Evolutionary conservation across 1,140 invertebrate species (phyloP), one percentile per base, ranked within the genome.

Genomic region (Aphaenogaster rudis): DNA sequence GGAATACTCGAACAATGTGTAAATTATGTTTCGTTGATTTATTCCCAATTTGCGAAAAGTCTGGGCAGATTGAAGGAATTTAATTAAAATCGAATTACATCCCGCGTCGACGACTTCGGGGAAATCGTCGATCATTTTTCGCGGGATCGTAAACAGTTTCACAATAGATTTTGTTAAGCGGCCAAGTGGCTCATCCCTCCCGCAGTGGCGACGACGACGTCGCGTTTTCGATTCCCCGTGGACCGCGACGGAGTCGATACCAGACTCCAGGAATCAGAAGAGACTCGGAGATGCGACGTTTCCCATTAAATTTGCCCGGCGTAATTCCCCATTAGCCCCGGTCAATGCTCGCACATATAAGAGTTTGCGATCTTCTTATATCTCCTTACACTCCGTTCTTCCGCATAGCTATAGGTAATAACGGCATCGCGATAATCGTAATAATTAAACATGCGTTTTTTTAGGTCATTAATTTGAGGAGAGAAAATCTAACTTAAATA

Each of bases 101-200:
- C 21, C 15, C 3, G 48, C 36, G 15, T 42, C 33, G 13, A 17
- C 36, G 36, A 45, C 39, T 71, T 71, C 63, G 42, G 52, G 28
- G 67, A 82, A 45, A 82, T 82, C 64, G 69, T 84, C 57, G 42
- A 84, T 84, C 54, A 76, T 84, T 84, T 84, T 76, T 84, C 80
- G 36, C 6, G 15, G 48, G 48, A n/a, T 78, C 13, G 77, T 86
- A 87, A 90, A 86, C 50, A 86, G 63, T 50, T 66, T 57, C 66
- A 90, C 89, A 88, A 91, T 88, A 88, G 89, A 86, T 88, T 74
- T 81, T 67, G 89, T 91, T 87, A 61, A 84, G 52, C 72, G 54
- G 59, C 42, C 86, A 86, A 85, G 64, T 86, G 48, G 42, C 61
- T 67, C 39, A 64, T 86, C 80, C 39, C 54, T 71, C 21, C 36